Conservation (phyloP, 1,140 invertebrate species). For the Caenorhabditis inopinata region DNA sequence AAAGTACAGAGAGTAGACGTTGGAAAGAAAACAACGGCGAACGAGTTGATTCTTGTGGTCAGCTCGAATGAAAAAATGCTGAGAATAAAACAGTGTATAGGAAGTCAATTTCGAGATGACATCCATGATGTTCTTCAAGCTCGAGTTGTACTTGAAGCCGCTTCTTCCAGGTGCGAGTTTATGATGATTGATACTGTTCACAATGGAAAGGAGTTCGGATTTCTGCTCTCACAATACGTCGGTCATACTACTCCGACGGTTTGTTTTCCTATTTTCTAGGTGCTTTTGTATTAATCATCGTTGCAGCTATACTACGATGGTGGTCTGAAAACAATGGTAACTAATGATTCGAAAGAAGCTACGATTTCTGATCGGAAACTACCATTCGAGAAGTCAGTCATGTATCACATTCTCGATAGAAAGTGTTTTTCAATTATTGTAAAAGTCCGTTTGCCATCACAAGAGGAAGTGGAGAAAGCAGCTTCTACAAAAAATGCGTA, state of each 20-base stretch:
- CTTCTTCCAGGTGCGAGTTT: not conserved
- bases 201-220: not conserved
- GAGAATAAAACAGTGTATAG: not conserved
- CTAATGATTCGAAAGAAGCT: not conserved
- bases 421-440: conserved; percentile 48
- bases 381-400: conserved; percentile 29
- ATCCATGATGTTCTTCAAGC: not conserved
- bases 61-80: not conserved
- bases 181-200: not conserved
- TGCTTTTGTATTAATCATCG: not conserved
- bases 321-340: not conserved
- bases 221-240: not conserved
- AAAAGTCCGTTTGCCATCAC: conserved; percentile 40
- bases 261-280: too few relatives aligned
- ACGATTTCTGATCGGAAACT: conserved; percentile 17
- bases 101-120: not conserved
- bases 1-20: not conserved
- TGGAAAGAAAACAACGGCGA: not conserved
- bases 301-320: conserved; percentile 37
- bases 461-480: conserved; percentile 6
- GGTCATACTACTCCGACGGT: not conserved
- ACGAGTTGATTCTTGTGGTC: not conserved
- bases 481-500: not conserved
- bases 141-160: not conserved
- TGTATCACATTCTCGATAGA: conserved; percentile 52